These are phyloP conservation scores for Ptychobarbus kaznakovi DNA, from an alignment of 2,797 vertebrate genomes.

Conservation along the genomic window DNA sequence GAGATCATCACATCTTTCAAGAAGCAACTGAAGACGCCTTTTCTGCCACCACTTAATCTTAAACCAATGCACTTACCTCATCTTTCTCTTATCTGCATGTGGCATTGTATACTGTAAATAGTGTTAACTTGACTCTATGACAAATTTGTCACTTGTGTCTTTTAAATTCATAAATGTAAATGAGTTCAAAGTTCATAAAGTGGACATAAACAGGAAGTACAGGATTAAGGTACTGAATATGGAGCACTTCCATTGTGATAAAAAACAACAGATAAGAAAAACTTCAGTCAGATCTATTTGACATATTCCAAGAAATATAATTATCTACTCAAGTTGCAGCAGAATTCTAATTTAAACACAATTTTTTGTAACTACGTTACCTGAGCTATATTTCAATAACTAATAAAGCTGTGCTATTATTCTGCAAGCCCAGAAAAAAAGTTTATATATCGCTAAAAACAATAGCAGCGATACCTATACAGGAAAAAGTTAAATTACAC, in stretches of 20 bases:
- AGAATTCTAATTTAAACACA: background rate
- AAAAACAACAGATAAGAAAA: background rate
- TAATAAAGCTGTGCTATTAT: constrained; percentile 6
- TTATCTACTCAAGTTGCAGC: background rate
- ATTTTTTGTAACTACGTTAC: background rate
- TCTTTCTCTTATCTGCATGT: too few relatives aligned
- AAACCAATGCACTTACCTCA: too few relatives aligned
- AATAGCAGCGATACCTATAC: background rate
- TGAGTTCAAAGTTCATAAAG: background rate
- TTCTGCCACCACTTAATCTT: too few relatives aligned
- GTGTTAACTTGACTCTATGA: background rate
- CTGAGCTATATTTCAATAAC: background rate
- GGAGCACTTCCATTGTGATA: background rate
- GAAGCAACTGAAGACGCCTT: too few relatives aligned
- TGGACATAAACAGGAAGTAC: background rate
- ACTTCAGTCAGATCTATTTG: background rate
- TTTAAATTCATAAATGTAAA: background rate
- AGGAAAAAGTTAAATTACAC: constrained; percentile 4
- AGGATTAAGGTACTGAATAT: background rate
- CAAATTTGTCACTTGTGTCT: background rate
- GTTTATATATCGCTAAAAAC: background rate
- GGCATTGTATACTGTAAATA: background rate
- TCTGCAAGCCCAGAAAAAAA: background rate
- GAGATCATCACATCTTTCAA: too few relatives aligned
- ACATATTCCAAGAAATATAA: background rate